A percentile compares a stretch with the other conserved stretches of the same genome.
Conservation (phyloP, 1,140 invertebrate species). For the Scylla paramamosain region DNA sequence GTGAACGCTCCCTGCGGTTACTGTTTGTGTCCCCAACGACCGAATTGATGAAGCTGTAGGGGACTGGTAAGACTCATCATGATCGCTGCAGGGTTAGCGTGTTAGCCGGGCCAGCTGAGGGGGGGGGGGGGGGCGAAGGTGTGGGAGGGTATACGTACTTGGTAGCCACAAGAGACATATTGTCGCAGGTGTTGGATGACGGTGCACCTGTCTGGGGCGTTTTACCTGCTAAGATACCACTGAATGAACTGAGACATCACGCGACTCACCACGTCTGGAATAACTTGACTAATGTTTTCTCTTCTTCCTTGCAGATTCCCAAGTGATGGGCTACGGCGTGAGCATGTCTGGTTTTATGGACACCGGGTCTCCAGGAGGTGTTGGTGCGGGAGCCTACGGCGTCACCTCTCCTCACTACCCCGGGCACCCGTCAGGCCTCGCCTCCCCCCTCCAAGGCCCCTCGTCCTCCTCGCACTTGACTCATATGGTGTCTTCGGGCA, state of each 20-base stretch:
- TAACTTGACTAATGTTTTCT: background rate
- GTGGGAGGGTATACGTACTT: background rate
- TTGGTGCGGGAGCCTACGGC: constrained; percentile 68
- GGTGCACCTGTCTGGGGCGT: background rate
- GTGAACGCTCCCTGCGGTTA: background rate
- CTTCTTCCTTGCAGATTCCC: constrained; percentile 75
- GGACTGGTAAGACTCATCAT: background rate
- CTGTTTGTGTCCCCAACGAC: background rate
- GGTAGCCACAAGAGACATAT: background rate
- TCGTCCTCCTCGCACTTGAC: constrained; percentile 73
- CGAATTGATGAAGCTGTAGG: background rate
- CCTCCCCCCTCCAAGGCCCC: constrained; percentile 79
- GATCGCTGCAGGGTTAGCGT: background rate
- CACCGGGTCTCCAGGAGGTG: constrained; percentile 71
- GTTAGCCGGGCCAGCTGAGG: background rate
- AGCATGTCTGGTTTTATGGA: constrained; percentile 66
- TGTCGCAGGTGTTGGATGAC: background rate
- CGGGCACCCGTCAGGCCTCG: constrained; percentile 62
- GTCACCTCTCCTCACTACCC: constrained; percentile 69
- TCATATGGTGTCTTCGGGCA: constrained; percentile 70
- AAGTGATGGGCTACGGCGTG: constrained; percentile 70
- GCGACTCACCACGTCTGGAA: background rate
- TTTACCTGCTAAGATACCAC: background rate
- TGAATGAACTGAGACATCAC: background rate
- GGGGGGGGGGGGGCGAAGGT: background rate